phyloP scores from a whole-genome alignment of 2,113 vertebrate genomes.

The Rutilus rutilus region DNA sequence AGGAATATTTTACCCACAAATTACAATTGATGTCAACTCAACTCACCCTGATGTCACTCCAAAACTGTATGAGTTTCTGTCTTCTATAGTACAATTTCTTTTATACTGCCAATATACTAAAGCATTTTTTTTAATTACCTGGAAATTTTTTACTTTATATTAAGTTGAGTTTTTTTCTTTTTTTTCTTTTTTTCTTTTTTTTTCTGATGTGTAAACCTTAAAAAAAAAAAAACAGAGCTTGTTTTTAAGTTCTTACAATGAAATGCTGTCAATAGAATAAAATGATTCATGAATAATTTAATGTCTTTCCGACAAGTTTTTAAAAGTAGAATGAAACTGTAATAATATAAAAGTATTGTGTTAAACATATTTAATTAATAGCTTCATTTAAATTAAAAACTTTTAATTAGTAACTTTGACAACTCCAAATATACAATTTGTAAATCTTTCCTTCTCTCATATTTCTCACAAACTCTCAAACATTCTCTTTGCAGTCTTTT shows the following conservation, averaged over 20 bases:
- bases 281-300: not conserved
- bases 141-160: not conserved
- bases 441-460: not conserved
- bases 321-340: not conserved
- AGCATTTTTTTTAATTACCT: too few species aligned
- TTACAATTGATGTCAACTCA: too few species aligned
- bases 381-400: not conserved
- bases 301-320: not conserved
- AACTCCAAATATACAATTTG: not conserved
- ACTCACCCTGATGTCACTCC: too few species aligned
- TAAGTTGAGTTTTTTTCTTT: too few species aligned
- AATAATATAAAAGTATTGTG: not conserved
- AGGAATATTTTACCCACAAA: too few species aligned
- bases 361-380: not conserved
- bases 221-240: not conserved
- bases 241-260: not conserved
- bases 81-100: too few species aligned
- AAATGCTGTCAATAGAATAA: not conserved
- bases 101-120: not conserved
- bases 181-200: rapidly evolving
- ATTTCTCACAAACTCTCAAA: not conserved
- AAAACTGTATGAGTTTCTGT: too few species aligned
- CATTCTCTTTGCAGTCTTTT: not conserved
- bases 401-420: not conserved
- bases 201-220: not conserved